Evolutionary conservation across 2,888 invertebrate genomes (phyloP), one percentile per base, ranked within the genome.

Genomic region (Nudaria mundana): DNA sequence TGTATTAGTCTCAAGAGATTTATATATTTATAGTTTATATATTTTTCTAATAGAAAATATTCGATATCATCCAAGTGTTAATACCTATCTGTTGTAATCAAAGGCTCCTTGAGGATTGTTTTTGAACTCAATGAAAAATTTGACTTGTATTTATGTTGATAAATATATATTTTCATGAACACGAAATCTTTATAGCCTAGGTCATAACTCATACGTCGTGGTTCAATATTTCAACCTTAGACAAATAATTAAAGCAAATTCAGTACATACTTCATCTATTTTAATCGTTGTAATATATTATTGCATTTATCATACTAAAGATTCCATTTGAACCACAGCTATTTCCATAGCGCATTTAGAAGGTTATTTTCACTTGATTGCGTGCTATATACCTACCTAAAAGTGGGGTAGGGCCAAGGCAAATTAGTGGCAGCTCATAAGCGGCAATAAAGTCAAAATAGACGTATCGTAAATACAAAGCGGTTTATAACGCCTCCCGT

Each of bases 381-480:
- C 72, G 68, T 68, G 69, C 52, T 66, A 63, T 65, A 63, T 65
- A 63, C 50, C 52, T 65, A 63, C 50, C 52, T 49, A 36, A 48
- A 49, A 41, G 44, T 54, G 61, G 52, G n/a, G 54, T 52, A 36
- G 53, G 57, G 56, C 61, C 62, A 69, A 71, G 57, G 56, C 61
- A 63, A 69, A 71, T 71, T 66, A 70, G 68, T 61, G 56, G 56
- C 51, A 60, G 55, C 59, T 66, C 56, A 70, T 64, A 67, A 70
- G 65, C 61, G 63, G 73, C 52, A 65, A 71, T 76, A 73, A 73
- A 72, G 63, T 54, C 45, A 66, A 70, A 73, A 74, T 74, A 69
- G 71, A 69, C 63, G 71, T 72, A 72, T 72, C 66, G 69, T 75
- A 75, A 76, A 74, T 67, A 71, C 63, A 62, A 69, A 76, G 63